Base-by-base conservation (phyloP, 2,888 invertebrate species). In the Odontomyia ornata region DNA sequence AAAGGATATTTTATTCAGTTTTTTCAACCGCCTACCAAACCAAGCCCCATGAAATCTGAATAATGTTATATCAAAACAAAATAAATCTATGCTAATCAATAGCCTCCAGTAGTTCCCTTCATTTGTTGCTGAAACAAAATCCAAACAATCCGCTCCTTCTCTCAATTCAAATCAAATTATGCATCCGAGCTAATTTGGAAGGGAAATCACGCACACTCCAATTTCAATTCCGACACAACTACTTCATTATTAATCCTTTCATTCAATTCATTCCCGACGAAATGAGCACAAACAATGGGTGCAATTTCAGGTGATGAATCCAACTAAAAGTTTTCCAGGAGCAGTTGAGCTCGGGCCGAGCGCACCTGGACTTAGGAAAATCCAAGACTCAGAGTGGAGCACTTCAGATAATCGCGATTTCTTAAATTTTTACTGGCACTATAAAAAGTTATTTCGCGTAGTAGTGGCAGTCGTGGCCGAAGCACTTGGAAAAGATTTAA, bases 231-330 rank as follows among this genome's bases (percentile, higher is more conserved):
- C 36, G 36, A 9, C 36, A 36, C n/a, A 36, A 36, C 52, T 52
- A 52, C 52, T 52, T 52, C 52, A 52, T 52, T 52, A 52, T 52
- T 52, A 52, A 52, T 52, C 52, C 18, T 52, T 52, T 52, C 52
- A 52, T 52, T 15, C 52, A 18, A 52, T n/a, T 52, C 52, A 52
- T 52, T 52, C 52, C 52, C 2, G 2, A 4, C 18, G 7, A 52
- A 52, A 18, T 52, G 52, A 52, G 15, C 13, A 4, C 15, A 52
- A 52, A 52, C 52, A 52, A 52, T 52, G 13, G n/a, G 52, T n/a
- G n/a, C 52, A 52, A 52, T 52, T 52, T 15, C 4, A 15, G 3
- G 18, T 15, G 52, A 52, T 52, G 52, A n/a, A 13, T 52, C 3
- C 52, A 52, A 52, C 7, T 3, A 15, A 36, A 36, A 36, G 36